Conservation (phyloP, 2,113 vertebrate species). For the Pogona vitticeps region DNA sequence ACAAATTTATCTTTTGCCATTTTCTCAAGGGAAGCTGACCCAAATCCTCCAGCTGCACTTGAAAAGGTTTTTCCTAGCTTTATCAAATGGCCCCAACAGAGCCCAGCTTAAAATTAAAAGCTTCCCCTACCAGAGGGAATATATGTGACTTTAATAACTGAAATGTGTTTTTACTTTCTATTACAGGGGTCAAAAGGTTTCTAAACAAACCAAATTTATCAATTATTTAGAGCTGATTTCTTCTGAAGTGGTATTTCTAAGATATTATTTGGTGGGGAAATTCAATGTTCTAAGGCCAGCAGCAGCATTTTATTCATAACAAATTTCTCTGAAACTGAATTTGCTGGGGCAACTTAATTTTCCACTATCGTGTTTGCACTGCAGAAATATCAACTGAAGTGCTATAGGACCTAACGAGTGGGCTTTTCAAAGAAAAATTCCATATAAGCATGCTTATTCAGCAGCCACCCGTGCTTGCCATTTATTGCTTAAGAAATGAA, state of each 20-base stretch:
- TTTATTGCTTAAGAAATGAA: conserved; percentile 83
- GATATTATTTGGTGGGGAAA: conserved; percentile 96
- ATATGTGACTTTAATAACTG: conserved; percentile 85
- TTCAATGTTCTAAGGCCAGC: conserved; percentile 90
- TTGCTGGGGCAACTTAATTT: conserved; percentile 96
- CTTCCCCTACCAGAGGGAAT: conserved; percentile 80
- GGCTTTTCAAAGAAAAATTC: conserved; percentile 82
- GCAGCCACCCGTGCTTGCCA: conserved; percentile 66
- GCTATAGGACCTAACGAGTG: conserved; percentile 80
- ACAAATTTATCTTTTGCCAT: conserved; percentile 80
- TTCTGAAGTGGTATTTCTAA: conserved; percentile 90
- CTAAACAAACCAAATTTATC: conserved; percentile 94
- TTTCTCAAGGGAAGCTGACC: conserved; percentile 79
- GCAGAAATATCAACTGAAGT: conserved; percentile 81
- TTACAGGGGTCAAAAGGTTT: conserved; percentile 86
- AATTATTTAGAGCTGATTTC: conserved; percentile 94
- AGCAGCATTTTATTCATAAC: conserved; percentile 88
- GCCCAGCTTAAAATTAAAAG: conserved; percentile 84
- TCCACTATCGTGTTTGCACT: conserved; percentile 81
- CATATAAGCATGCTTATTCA: conserved; percentile 85
- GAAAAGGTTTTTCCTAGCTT: conserved; percentile 79
- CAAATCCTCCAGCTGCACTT: conserved; percentile 78
- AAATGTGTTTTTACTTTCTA: conserved; percentile 88
- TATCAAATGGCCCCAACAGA: conserved; percentile 82
- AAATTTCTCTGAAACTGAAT: conserved; percentile 93